Conservation (phyloP, 2,113 vertebrate species). For the Telmatochromis brachygnathus region DNA sequence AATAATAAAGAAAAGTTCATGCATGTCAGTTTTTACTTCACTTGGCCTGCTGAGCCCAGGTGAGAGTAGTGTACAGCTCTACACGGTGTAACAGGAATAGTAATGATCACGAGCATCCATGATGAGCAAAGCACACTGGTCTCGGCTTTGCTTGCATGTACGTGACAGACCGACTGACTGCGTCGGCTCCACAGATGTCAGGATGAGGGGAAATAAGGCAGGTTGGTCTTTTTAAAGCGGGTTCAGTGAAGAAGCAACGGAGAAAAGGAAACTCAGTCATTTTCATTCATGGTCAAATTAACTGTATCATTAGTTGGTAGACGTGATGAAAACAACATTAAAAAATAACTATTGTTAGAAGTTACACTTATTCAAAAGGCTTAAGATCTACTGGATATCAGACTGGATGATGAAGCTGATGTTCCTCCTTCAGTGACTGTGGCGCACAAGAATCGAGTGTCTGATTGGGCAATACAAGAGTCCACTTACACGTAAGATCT, state of each 20-base stretch:
- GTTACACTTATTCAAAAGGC: background rate
- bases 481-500: background rate
- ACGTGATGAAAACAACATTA: background rate
- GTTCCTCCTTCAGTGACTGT: background rate
- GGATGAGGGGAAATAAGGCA: accelerated
- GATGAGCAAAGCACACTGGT: accelerated
- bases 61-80: background rate
- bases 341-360: background rate
- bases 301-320: accelerated
- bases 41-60: accelerated
- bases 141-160: accelerated
- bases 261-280: background rate
- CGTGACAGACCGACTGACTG: accelerated
- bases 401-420: background rate
- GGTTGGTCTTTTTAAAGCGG: accelerated
- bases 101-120: background rate
- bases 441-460: accelerated
- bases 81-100: background rate
- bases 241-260: background rate
- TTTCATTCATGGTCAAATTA: background rate
- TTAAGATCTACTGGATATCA: background rate
- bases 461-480: background rate
- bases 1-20: background rate
- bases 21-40: background rate
- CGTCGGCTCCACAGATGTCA: background rate